Conservation (phyloP, 2,113 vertebrate genomes). For the Passer montanus region DNA sequence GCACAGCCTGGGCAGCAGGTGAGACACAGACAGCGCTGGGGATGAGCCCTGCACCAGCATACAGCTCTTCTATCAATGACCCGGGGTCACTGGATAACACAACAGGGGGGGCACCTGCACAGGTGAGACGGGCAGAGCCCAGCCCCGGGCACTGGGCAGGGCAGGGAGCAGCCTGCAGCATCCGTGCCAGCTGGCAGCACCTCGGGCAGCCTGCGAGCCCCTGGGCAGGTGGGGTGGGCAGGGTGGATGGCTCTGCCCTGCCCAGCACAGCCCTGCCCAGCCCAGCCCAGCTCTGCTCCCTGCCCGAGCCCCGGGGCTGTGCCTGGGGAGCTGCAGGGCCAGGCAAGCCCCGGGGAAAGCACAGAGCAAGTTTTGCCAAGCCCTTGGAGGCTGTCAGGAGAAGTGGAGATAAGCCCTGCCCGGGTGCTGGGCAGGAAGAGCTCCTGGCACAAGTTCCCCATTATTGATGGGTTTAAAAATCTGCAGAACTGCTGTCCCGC, state of each 20-base stretch:
- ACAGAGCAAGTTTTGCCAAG: not conserved
- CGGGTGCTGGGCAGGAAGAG: accelerated
- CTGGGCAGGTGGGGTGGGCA: not conserved
- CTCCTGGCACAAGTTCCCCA: not conserved
- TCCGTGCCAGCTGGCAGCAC: not conserved
- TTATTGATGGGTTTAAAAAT: not conserved
- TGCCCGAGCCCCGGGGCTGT: not conserved
- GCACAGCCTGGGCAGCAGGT: too few relatives aligned
- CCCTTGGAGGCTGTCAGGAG: not conserved
- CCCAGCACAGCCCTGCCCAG: not conserved
- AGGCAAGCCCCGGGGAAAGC: not conserved
- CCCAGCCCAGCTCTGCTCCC: too few relatives aligned
- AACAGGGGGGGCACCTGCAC: too few relatives aligned
- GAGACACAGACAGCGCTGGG: too few relatives aligned
- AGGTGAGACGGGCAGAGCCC: too few relatives aligned
- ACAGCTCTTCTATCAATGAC: too few relatives aligned
- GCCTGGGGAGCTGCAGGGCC: not conserved
- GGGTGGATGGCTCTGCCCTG: not conserved
- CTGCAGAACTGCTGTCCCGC: not conserved
- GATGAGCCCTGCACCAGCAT: too few relatives aligned
- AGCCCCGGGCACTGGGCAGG: accelerated
- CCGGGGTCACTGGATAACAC: too few relatives aligned
- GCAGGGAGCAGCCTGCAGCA: not conserved
- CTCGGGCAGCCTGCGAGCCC: too few relatives aligned
- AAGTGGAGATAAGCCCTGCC: not conserved